Evolutionary conservation across 2,797 vertebrate species (phyloP).

Genomic region (Microctenopoma lineatum): DNA sequence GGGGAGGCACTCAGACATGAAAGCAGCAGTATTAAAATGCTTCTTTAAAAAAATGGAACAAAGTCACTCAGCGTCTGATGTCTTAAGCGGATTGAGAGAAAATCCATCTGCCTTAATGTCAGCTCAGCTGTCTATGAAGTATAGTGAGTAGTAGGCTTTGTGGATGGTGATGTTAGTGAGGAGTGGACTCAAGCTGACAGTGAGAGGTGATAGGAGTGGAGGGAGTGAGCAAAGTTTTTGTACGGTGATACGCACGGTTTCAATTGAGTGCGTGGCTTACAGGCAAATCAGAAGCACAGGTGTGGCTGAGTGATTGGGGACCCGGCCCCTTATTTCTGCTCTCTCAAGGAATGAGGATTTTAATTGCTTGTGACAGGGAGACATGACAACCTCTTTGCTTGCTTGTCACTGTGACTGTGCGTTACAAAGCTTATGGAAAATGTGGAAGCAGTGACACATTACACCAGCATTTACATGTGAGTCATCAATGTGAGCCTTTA

Average conservation of each 20-base stretch:
- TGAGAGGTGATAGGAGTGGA: conserved; percentile 51
- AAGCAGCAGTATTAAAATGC: conserved; percentile 81
- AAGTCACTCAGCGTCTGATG: conserved; percentile 80
- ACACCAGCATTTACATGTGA: conserved; percentile 27
- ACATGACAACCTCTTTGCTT: conserved; percentile 50
- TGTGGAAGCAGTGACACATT: conserved; percentile 28
- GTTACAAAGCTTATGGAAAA: conserved; percentile 46
- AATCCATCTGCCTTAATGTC: conserved; percentile 84
- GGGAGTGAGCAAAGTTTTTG: conserved; percentile 36
- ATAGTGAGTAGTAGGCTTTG: conserved; percentile 61
- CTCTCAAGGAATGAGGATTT: conserved; percentile 47
- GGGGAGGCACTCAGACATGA: conserved; percentile 83
- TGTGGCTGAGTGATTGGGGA: conserved; percentile 51
- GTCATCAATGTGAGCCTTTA: conserved; percentile 26
- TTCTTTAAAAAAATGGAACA: conserved; percentile 79
- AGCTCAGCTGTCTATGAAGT: conserved; percentile 71
- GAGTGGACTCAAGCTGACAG: conserved; percentile 70
- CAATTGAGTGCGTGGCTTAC: conserved; percentile 31
- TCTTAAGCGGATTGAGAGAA: conserved; percentile 86
- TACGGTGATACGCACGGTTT: conserved; percentile 26
- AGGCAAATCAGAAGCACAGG: conserved; percentile 51
- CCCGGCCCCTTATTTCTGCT: conserved; percentile 16
- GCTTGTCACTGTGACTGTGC: conserved; percentile 48
- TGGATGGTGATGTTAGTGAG: conserved; percentile 62
- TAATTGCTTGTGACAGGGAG: conserved; percentile 68